Percentiles rank a stretch among this genome's conserved stretches.
These are phyloP conservation scores for Pristionchus mayeri DNA, from an alignment of 2,888 invertebrate species.

Conservation along the genomic window DNA sequence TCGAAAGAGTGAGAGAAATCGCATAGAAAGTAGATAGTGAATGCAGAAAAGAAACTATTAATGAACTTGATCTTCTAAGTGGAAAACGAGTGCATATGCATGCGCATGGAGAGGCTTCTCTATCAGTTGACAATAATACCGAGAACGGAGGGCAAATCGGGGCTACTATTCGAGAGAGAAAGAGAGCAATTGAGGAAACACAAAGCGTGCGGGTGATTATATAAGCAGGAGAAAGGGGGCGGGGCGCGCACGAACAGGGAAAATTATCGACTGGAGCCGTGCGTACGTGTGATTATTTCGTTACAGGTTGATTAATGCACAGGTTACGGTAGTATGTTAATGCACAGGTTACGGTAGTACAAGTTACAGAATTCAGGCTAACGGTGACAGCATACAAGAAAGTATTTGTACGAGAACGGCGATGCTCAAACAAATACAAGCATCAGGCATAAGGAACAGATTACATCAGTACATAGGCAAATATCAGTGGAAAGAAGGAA, in stretches of 20 bases:
- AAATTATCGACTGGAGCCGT: too few species aligned
- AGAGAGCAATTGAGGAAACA: not conserved
- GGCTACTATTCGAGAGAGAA: not conserved
- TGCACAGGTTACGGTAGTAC: too few species aligned
- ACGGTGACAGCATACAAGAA: not conserved
- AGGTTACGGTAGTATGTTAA: constrained; percentile 23
- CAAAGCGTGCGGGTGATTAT: not conserved
- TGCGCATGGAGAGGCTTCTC: not conserved
- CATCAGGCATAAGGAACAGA: not conserved
- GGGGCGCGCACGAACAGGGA: not conserved
- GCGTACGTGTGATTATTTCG: not conserved
- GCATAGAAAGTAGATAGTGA: not conserved
- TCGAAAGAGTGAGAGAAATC: not conserved
- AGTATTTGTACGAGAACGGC: not conserved
- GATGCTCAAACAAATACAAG: constrained; percentile 22
- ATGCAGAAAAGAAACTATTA: not conserved
- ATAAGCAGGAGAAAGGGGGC: constrained; percentile 27
- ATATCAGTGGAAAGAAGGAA: not conserved
- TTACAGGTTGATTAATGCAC: constrained; percentile 38
- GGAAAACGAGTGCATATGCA: not conserved
- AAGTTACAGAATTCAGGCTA: not conserved
- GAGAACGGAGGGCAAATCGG: not conserved
- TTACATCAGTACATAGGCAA: not conserved
- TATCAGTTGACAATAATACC: not conserved
- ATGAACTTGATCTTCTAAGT: too few species aligned